Base-by-base conservation (phyloP, 92 coral and sea anemone species). In the Palythoa heliodiscus region DNA sequence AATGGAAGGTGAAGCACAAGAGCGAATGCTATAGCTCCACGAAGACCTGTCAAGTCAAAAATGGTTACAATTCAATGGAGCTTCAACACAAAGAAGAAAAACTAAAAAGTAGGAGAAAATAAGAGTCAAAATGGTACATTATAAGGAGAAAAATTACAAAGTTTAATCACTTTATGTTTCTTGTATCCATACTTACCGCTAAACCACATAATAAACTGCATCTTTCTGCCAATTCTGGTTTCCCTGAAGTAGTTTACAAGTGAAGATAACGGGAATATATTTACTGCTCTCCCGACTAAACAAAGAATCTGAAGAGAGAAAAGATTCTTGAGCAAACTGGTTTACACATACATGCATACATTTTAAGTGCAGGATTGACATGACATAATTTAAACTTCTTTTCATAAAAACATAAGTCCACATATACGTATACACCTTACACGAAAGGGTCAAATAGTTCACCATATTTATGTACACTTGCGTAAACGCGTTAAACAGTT, bases 21-120 rank as follows among this genome's bases (percentile, higher is more conserved):
- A 58, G 99, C 95, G 84, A 97, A 97, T 2, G 99, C 99, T 83
- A 97, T 98, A 17, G 99, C 99, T 20, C 99, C 99, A 11, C 99
- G 93, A 22, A 97, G 88, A 66, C 99, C 99, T 96, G 89, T 15
- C 69, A 57, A 19, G 7, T 35, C 52, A 89, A 63, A 71, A 79
- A 17, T 57, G 17, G 52, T 37, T 22, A 13, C 2, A 24, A 5
- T 23, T 22, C 0, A 22, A 23, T 23, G n/a, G 20, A 67, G 3
- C 13, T 22, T 67, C 3, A 25, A 67, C 6, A 8, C 50, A 43
- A 29, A 0, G 35, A 29, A 29, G 35, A 29, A 29, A 29, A 29
- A 1, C 35, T 29, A 29, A 29, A 29, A 29, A 29, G 35, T 0
- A 29, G 35, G 35, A 29, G 35, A 29, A 29, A 29, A 29, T 29